Conservation (phyloP, 1,140 invertebrate species). For the Bilobella aurantiaca region DNA sequence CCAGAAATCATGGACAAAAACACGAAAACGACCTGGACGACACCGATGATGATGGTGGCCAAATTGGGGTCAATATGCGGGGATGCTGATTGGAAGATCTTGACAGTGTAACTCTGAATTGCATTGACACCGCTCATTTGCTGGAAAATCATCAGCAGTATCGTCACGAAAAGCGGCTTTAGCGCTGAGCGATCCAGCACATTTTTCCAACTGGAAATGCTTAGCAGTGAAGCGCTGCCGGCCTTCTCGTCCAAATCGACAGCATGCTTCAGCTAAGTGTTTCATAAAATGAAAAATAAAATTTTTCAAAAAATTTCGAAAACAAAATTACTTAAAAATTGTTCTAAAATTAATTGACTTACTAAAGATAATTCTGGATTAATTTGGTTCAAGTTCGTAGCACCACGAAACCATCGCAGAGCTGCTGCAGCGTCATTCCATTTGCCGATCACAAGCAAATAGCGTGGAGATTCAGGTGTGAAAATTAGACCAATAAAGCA, state of each 20-base stretch:
- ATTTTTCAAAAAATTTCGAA: no score
- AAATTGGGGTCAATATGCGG: slow-evolving; percentile 43
- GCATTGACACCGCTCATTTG: slow-evolving; percentile 57
- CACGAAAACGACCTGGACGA: slow-evolving; percentile 55
- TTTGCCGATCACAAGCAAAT: slow-evolving; percentile 36
- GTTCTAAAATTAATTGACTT: no score
- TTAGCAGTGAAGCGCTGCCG: neutral
- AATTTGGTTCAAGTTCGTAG: neutral
- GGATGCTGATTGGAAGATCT: slow-evolving; percentile 60
- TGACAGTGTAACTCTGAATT: slow-evolving; percentile 68
- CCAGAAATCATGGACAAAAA: slow-evolving; percentile 42
- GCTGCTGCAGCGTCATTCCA: slow-evolving; percentile 36
- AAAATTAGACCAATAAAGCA: slow-evolving; percentile 33
- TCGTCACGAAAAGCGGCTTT: slow-evolving; percentile 51
- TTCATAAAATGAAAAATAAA: neutral
- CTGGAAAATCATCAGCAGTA: slow-evolving; percentile 72
- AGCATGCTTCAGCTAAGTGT: neutral
- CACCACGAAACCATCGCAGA: slow-evolving; percentile 26
- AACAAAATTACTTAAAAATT: no score
- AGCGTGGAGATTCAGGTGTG: slow-evolving; percentile 43
- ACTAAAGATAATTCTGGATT: slow-evolving; percentile 8
- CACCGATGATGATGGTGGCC: slow-evolving; percentile 53
- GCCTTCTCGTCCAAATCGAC: neutral
- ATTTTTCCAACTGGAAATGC: neutral
- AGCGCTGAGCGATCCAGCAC: slow-evolving; percentile 7